Percentiles rank a stretch among this genome's conserved stretches.
Conservation (phyloP, 2,797 vertebrate genomes). For the Gobio occitaniae region DNA sequence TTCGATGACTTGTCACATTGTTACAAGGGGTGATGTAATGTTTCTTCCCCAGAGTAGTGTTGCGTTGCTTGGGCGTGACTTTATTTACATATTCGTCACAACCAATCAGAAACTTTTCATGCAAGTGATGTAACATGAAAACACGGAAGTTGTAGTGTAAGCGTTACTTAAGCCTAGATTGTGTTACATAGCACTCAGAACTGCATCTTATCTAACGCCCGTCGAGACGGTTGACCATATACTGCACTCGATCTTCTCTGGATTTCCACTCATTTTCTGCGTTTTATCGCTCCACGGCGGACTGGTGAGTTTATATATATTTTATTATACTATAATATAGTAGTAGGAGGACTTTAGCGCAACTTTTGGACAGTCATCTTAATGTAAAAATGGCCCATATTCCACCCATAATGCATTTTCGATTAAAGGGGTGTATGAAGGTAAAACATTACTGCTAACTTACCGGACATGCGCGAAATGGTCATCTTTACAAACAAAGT, state of each 20-base stretch:
- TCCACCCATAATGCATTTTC: neutral
- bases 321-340: neutral
- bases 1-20: neutral
- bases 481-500: no score
- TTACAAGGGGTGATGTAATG: neutral
- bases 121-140: slow-evolving; percentile 28
- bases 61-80: neutral
- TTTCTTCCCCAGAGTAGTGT: neutral
- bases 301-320: slow-evolving; percentile 23
- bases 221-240: neutral
- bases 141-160: slow-evolving; percentile 25
- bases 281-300: neutral
- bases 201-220: neutral
- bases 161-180: slow-evolving; percentile 29
- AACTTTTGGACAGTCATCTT: neutral
- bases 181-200: neutral
- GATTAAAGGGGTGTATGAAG: neutral
- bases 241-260: neutral
- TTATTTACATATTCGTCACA: neutral
- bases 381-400: neutral
- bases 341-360: neutral
- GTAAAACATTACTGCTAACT: neutral
- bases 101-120: slow-evolving; percentile 5
- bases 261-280: neutral
- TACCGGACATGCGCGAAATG: neutral